These are phyloP conservation scores for Halichondria panicea DNA, from an alignment of 37 sponge, comb jelly and placozoan species.

Conservation along the genomic window DNA sequence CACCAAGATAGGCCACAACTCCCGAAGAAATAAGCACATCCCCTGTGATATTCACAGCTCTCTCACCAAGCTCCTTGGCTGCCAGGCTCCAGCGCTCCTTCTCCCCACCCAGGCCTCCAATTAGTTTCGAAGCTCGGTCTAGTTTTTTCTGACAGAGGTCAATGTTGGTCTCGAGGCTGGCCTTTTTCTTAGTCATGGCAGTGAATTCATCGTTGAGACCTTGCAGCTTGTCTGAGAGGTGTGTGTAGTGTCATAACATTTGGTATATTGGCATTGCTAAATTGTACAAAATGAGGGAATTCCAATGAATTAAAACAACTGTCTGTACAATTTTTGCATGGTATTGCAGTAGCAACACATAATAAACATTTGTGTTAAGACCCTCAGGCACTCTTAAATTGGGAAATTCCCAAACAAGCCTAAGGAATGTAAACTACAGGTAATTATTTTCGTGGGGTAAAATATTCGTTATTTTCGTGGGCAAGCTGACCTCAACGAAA, in stretches of 20 bases:
- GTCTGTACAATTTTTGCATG: not conserved
- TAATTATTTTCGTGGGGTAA: too few relatives aligned
- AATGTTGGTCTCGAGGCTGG: constrained; percentile 80
- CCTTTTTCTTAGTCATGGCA: constrained; percentile 77
- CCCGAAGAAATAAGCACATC: constrained; percentile 96
- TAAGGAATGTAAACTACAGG: too few relatives aligned
- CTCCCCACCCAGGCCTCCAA: constrained; percentile 98
- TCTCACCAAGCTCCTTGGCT: constrained; percentile 79
- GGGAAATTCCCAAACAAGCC: too few relatives aligned
- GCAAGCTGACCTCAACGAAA: too few relatives aligned
- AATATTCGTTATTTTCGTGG: too few relatives aligned
- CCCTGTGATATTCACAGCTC: constrained; percentile 86
- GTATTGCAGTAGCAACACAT: too few relatives aligned
- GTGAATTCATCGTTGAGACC: constrained; percentile 90
- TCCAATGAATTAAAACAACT: not conserved
- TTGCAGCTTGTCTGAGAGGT: constrained; percentile 81
- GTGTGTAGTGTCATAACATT: too few relatives aligned
- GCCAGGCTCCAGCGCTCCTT: constrained; percentile 94
- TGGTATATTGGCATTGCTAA: too few relatives aligned
- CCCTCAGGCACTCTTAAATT: too few relatives aligned
- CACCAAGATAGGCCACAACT: constrained; percentile 96
- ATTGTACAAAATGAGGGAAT: constrained; percentile 12
- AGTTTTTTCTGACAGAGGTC: constrained; percentile 96
- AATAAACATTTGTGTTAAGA: too few relatives aligned
- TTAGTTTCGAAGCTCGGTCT: constrained; percentile 94